phyloP scores from a whole-genome alignment of 2,113 vertebrate genomes.

The Colaptes auratus region DNA sequence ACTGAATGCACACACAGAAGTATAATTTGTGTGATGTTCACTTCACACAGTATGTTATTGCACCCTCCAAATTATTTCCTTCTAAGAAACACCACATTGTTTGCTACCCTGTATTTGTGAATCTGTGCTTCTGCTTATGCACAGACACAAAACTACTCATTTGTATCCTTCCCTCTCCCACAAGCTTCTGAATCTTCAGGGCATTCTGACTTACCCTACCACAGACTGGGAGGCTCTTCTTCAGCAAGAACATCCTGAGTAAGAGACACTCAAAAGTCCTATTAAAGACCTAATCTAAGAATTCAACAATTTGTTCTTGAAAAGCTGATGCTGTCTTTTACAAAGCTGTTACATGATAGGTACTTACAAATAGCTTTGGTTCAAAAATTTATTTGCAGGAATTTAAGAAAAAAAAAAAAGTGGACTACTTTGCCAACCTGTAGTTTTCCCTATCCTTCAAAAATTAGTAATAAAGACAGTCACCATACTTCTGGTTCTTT shows the following conservation, averaged over 20 bases:
- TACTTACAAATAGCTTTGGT: not conserved
- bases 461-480: not conserved
- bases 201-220: not conserved
- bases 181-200: not conserved
- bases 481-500: not conserved
- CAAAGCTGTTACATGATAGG: not conserved
- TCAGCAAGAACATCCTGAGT: not conserved
- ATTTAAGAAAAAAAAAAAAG: not conserved
- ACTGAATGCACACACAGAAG: not conserved
- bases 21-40: not conserved
- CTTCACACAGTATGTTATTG: not conserved
- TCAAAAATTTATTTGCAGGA: not conserved
- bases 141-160: not conserved
- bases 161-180: accelerated
- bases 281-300: not conserved
- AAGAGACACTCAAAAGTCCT: not conserved
- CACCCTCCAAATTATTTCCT: not conserved
- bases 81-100: not conserved
- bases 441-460: not conserved
- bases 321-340: not conserved
- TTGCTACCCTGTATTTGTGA: not conserved
- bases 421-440: not conserved
- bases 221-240: not conserved
- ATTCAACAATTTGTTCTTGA: not conserved
- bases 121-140: not conserved